Evolutionary conservation across 2,113 vertebrate species (phyloP), one percentile per base, ranked within the genome.

Genomic region (Excalfactoria chinensis): DNA sequence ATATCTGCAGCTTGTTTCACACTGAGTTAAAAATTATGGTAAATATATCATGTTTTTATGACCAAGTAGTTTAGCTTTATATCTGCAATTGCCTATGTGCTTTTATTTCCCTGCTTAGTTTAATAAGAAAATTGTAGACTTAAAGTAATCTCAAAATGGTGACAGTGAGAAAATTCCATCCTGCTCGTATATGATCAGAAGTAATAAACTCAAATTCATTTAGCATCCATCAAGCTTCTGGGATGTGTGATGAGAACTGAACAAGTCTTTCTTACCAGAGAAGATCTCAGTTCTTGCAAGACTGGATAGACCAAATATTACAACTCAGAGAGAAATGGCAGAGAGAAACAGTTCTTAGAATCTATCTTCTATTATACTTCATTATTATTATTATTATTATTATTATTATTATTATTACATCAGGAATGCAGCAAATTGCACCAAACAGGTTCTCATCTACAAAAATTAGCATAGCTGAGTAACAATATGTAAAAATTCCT

Each of bases 41-140:
- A 90, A 91, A 91, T 68, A 84, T 37, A 7, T 63, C 5, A 59
- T 59, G 11, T 63, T 83, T 67, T 86, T 84, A 48, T 70, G 43
- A 88, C 32, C 22, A 46, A 22, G 25, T 83, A 72, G 9, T 56
- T n/a, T 67, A 51, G 26, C 19, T 56, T 93, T 37, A 19, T 91
- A 32, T 59, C 28, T 63, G 15, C 64, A 77, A 25, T 74, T 91
- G 32, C 46, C 19, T 63, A 7, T 41, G 37, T n/a, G n/a, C 10
- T 81, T 93, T 82, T 46, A 41, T 72, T 93, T 95, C 74, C 34
- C 58, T 14, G 73, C 40, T 94, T 93, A 8, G 34, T 76, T 92
- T 93, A 86, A 60, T 48, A 71, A 51, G 51, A 49, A 49, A 84
- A 62, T 56, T 77, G 41, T 22, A 32, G 77, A 55, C 63, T 82